Base-by-base conservation (phyloP, 2,113 vertebrate genomes). In the Condylura cristata region DNA sequence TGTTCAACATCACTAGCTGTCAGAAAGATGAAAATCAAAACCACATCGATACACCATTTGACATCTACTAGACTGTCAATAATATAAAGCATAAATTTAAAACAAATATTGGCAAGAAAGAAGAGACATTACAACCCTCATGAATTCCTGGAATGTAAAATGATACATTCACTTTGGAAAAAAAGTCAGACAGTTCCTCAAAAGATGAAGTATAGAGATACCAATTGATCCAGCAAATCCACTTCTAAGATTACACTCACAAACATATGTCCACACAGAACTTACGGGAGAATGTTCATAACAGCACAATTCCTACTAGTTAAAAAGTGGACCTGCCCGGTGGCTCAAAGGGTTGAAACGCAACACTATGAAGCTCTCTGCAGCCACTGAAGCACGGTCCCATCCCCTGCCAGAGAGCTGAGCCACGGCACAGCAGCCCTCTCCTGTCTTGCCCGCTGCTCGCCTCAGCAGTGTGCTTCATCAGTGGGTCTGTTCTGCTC, bases 11-110 rank as follows among this genome's bases (percentile, higher is more conserved):
- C 34, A 56, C 22, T 61, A 61, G 22, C n/a, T 16, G 13, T 84
- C 22, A 81, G 13, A 11, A 66, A 94, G 60, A 75, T 28, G 37
- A 74, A 94, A 75, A n/a, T 66, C 2, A 61, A 95, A 93, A 87
- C 26, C 39, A 66, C 46, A 22, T 12, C 51, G 32, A 46, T 10
- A 72, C 14, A 39, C 20, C 22, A 12, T 16, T 82, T 91, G 1
- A 56, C 0, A 78, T 9, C 2, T 46, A 51, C 24, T 41, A n/a
- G 48, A 18, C 79, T 37, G 8, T 1, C 24, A 53, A 39, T 53
- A 56, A 37, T 68, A 48, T 75, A 84, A 92, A 41, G 26, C 34
- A 72, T n/a, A 58, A 20, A 30, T 32, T 32, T 80, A 51, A 70
- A 46, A 58, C 44, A 51, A 51, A 60, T 22, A 13, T 30, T 96